phyloP scores from a whole-genome alignment of 1,140 invertebrate species.

The Pogonus chalceus region DNA sequence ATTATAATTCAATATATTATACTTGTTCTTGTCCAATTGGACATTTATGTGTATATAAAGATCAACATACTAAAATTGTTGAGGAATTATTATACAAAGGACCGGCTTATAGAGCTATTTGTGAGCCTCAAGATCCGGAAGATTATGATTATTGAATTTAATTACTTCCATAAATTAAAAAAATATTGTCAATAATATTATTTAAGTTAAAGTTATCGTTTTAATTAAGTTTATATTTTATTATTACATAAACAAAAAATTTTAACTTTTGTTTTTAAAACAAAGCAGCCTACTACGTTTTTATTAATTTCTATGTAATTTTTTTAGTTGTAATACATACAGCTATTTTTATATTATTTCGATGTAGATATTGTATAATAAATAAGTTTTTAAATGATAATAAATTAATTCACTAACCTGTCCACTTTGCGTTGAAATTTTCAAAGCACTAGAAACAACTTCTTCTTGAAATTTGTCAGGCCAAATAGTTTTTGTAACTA shows the following conservation, averaged over 20 bases:
- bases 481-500: constrained; percentile 62
- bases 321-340: too few species aligned
- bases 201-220: too few species aligned
- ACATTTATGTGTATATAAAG: neutral
- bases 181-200: too few species aligned
- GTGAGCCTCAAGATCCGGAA: neutral
- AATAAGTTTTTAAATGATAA: constrained; percentile 7
- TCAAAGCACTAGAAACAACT: constrained; percentile 47
- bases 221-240: too few species aligned
- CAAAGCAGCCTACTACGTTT: too few species aligned
- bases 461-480: constrained; percentile 57
- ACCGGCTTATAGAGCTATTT: neutral
- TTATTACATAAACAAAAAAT: too few species aligned
- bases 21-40: neutral
- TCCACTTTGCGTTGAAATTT: constrained; percentile 52
- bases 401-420: constrained; percentile 43
- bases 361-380: too few species aligned
- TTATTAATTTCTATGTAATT: too few species aligned
- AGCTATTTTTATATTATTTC: too few species aligned
- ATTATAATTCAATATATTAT: constrained; percentile 8
- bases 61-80: neutral
- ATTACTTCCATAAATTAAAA: too few species aligned
- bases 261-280: too few species aligned
- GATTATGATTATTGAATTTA: constrained; percentile 5
- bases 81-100: constrained; percentile 5